Percentiles rank a stretch among this genome's conserved stretches.
Evolutionary conservation across 2,113 vertebrate species (phyloP).

Genomic region (Megaceryle maxima): DNA sequence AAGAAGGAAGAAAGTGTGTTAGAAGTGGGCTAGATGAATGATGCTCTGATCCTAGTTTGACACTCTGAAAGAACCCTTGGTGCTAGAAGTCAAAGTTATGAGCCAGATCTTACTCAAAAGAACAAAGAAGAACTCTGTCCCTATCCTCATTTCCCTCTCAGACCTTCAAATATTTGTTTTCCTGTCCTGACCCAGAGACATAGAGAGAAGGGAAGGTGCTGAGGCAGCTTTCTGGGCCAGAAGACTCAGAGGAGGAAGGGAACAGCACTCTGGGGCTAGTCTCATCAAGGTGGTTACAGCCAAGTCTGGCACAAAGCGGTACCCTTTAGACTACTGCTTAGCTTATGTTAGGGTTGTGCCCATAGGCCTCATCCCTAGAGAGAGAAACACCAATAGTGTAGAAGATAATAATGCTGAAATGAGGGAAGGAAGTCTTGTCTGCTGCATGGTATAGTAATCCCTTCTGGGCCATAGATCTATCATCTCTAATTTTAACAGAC

Average conservation of each 20-base stretch:
- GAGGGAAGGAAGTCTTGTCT: neutral
- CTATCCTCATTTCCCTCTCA: neutral
- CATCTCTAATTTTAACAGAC: conserved; percentile 16
- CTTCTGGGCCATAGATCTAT: neutral
- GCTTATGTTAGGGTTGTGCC: neutral
- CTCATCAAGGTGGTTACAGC: neutral
- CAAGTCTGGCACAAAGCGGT: neutral
- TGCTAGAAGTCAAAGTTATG: neutral
- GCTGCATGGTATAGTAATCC: neutral
- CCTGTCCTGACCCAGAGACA: neutral
- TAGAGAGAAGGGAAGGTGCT: neutral
- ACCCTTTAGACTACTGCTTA: neutral
- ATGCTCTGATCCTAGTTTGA: neutral
- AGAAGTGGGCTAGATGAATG: neutral
- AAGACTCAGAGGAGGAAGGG: neutral
- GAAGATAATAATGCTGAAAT: neutral
- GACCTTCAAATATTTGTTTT: neutral
- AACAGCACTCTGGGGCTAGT: neutral
- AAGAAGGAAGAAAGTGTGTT: neutral
- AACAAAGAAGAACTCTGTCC: neutral
- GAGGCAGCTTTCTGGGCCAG: neutral
- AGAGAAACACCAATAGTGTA: neutral
- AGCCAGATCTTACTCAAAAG: neutral
- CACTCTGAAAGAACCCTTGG: neutral
- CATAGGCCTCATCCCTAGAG: neutral